phyloP scores from a whole-genome alignment of 35 echinoderm and acorn worm genomes.

The Ophiothrix spiculata region DNA sequence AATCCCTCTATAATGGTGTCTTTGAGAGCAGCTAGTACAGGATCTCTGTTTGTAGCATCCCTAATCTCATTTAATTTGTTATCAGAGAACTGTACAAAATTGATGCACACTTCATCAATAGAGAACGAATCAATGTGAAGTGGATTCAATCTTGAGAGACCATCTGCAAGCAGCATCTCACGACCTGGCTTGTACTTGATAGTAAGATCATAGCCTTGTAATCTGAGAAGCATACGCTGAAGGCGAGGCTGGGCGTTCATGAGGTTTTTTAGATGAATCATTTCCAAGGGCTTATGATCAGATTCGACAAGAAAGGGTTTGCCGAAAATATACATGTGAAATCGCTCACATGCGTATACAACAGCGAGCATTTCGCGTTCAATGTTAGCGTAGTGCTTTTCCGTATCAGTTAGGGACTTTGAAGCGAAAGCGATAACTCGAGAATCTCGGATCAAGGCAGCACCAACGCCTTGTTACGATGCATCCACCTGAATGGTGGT shows the following conservation, averaged over 20 bases:
- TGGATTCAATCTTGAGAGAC: conserved; percentile 30
- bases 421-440: conserved; percentile 31
- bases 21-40: conserved; percentile 13
- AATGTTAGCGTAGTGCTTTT: conserved; percentile 43
- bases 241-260: conserved; percentile 32
- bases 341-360: conserved; percentile 45
- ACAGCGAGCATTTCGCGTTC: conserved; percentile 62
- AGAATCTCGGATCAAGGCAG: conserved; percentile 22
- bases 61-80: neutral
- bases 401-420: conserved; percentile 34
- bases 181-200: conserved; percentile 43
- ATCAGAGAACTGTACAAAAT: conserved; percentile 17
- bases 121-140: neutral
- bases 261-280: conserved; percentile 37
- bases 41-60: conserved; percentile 15
- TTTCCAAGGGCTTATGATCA: conserved; percentile 60
- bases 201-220: conserved; percentile 40
- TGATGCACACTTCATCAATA: neutral
- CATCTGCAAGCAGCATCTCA: conserved; percentile 29
- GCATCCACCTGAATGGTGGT: conserved; percentile 39
- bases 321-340: conserved; percentile 53
- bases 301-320: conserved; percentile 31
- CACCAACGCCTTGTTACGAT: conserved; percentile 34
- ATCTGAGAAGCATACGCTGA: conserved; percentile 45
- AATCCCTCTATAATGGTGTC: conserved; percentile 20